These are phyloP conservation scores for Oryctolagus cuniculus DNA, from an alignment of 2,113 vertebrate species.

Conservation along the genomic window mOryCun1.1 NC_091433.1:30009501-30010000, in stretches of 20 bases:
- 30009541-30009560: neutral
- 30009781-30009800: neutral
- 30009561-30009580: neutral
- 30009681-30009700: neutral
- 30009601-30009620: neutral
- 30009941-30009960: neutral
- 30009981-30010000: neutral
- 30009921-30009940: neutral
- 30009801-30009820: neutral
- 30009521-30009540: neutral
- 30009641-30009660: neutral
- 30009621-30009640: neutral
- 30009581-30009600: neutral
- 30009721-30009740: neutral
- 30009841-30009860: neutral
- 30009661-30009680: neutral
- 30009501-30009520: neutral
- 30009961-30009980: neutral
- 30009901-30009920: neutral
- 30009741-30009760: neutral
- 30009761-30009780: neutral
- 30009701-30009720: neutral
- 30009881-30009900: neutral
- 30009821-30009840: neutral
- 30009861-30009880: neutral